These are phyloP conservation scores for Chionomys nivalis DNA, from an alignment of 2,113 vertebrate genomes.

Conservation along the genomic window DNA sequence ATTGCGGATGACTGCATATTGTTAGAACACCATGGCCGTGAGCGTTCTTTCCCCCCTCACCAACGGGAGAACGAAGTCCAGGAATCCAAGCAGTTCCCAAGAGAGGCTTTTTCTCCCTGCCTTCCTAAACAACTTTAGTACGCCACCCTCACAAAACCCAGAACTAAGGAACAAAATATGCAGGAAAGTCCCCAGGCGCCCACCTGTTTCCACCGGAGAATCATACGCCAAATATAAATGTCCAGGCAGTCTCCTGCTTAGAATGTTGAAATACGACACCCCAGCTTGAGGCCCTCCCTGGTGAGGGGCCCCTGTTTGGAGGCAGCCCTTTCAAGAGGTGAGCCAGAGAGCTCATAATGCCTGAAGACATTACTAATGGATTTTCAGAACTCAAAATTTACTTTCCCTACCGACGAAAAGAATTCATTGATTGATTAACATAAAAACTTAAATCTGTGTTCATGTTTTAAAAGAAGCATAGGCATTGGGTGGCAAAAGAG, in stretches of 20 bases:
- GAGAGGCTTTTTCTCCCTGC: neutral
- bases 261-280: slow-evolving; percentile 64
- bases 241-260: slow-evolving; percentile 47
- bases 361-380: neutral
- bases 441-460: slow-evolving; percentile 13
- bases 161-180: slow-evolving; percentile 56
- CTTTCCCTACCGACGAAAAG: slow-evolving; percentile 31
- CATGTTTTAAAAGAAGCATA: neutral
- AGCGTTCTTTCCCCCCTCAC: slow-evolving; percentile 22
- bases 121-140: slow-evolving; percentile 23
- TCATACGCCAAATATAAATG: slow-evolving; percentile 68
- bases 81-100: neutral
- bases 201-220: slow-evolving; percentile 36
- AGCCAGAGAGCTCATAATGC: neutral
- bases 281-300: neutral
- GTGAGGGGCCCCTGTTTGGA: neutral
- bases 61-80: neutral
- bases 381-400: slow-evolving; percentile 51
- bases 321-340: neutral
- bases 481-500: neutral
- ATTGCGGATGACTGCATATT: neutral
- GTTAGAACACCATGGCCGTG: neutral
- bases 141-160: neutral
- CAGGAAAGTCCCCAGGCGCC: slow-evolving; percentile 33
- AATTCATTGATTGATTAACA: neutral